Conservation (phyloP, 2,113 vertebrate species). For the Poeciliopsis turrubarensis region DNA sequence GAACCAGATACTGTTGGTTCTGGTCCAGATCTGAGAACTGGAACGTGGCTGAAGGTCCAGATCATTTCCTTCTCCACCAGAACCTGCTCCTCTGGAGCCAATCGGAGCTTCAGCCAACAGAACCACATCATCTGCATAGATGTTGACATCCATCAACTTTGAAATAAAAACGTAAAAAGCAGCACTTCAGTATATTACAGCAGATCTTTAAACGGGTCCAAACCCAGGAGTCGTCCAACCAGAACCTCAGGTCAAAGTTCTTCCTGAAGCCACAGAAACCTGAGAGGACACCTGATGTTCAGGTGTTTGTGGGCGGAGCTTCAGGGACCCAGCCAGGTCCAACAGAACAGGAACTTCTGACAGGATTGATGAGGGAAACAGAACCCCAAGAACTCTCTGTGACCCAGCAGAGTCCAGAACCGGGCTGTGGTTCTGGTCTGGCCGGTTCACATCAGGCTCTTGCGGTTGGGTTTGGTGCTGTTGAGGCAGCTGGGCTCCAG, state of each 20-base stretch:
- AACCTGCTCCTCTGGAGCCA: too few species aligned
- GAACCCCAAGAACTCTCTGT: background rate
- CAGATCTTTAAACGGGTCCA: too few species aligned
- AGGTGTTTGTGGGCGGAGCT: background rate
- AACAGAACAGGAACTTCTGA: background rate
- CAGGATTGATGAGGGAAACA: background rate
- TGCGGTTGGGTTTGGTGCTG: slow-evolving; percentile 76
- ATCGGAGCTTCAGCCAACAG: background rate
- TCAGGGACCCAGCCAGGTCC: background rate
- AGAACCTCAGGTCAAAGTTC: background rate
- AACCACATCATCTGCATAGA: background rate
- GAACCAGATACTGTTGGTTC: too few species aligned
- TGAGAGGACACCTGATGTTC: background rate
- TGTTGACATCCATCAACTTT: background rate
- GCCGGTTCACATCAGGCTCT: slow-evolving; percentile 84
- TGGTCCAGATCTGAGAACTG: too few species aligned
- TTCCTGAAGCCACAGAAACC: background rate
- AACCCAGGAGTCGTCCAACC: background rate
- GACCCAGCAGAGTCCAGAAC: background rate
- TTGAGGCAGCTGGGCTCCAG: slow-evolving; percentile 71
- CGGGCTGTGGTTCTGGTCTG: background rate
- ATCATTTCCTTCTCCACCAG: too few species aligned
- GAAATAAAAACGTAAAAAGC: background rate
- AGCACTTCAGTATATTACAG: background rate
- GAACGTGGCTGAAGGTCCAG: too few species aligned